Evolutionary conservation across 1,140 invertebrate genomes (phyloP), one percentile per base, ranked within the genome.

Genomic region (Cepaea nemoralis): DNA sequence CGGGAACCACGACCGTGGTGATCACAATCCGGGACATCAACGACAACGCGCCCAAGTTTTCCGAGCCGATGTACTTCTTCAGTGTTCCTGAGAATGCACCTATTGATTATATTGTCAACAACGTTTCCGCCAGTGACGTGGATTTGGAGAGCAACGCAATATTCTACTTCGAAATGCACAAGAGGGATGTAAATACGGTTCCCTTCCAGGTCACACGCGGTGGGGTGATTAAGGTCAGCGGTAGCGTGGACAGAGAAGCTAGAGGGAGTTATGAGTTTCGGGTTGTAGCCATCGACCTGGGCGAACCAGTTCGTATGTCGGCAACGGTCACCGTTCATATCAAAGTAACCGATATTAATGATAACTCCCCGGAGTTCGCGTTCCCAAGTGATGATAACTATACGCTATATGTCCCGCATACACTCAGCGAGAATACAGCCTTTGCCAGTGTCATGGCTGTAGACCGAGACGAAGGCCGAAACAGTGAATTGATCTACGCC

Each of bases 81-180:
- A 80, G 80, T 40, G 93, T 98, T 19, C 81, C 80, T 14, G 97
- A 98, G 92, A 95, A 94, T 37, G 94, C 94, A 0, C 85, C 89
- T 0, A 88, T 94, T 5, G 96, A 96, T 0, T 94, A 95, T 3
- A 93, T 93, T 85, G 94, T 98, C 0, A 92, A 95, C 10, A 94
- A 94, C 24, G 96, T 99, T 0, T 94, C 95, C 88, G 97, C 97
- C 0, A 92, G 95, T 0, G 97, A 99, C 88, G 96, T 96, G 91
- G 97, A 99, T 90, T 93, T 94, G 0, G 96, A 96, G 1, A 93
- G 94, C 0, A 98, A 98, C 90, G 95, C 95, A 84, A 93, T 95
- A 50, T 93, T 98, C 40, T 94, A 93, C 24, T 98, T 97, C 89
- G 94, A 93, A 19, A 78, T 85, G 39, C 74, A 71, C 69, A 81